These are phyloP conservation scores for Lepidothrix coronata DNA, from an alignment of 2,113 vertebrate species.

Conservation along the genomic window DNA sequence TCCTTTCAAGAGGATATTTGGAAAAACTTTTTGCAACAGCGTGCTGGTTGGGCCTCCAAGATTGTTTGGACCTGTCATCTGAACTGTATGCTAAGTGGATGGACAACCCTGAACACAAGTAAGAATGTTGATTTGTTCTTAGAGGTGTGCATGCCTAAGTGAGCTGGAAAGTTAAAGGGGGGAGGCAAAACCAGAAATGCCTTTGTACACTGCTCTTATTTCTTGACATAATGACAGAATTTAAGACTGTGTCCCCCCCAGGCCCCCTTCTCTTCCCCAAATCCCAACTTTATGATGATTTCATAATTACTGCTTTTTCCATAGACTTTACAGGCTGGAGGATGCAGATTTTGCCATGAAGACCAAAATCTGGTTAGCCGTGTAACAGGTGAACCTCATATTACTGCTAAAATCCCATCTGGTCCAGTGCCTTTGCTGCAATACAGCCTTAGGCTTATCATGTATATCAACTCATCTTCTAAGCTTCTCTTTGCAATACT, in stretches of 20 bases:
- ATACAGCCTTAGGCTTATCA: background rate
- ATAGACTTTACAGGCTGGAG: background rate
- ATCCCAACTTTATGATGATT: background rate
- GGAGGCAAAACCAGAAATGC: background rate
- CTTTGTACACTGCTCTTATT: background rate
- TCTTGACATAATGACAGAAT: background rate
- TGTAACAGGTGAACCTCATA: background rate
- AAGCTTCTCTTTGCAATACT: background rate
- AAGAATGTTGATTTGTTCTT: slow-evolving; percentile 27
- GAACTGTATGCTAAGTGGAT: slow-evolving; percentile 75
- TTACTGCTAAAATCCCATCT: background rate
- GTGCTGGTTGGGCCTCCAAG: slow-evolving; percentile 73
- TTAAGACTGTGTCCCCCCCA: background rate
- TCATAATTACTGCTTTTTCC: background rate
- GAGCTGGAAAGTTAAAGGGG: background rate
- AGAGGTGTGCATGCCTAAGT: background rate
- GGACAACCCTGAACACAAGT: slow-evolving; percentile 65
- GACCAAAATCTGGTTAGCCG: background rate
- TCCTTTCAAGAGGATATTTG: slow-evolving; percentile 65
- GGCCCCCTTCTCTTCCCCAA: fast-evolving
- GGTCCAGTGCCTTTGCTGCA: background rate
- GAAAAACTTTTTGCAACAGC: slow-evolving; percentile 62
- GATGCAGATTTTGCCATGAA: background rate
- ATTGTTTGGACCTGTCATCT: slow-evolving; percentile 75
- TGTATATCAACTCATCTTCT: background rate